phyloP scores from a whole-genome alignment of 2,888 invertebrate genomes.

The Lottia gigantea region DNA sequence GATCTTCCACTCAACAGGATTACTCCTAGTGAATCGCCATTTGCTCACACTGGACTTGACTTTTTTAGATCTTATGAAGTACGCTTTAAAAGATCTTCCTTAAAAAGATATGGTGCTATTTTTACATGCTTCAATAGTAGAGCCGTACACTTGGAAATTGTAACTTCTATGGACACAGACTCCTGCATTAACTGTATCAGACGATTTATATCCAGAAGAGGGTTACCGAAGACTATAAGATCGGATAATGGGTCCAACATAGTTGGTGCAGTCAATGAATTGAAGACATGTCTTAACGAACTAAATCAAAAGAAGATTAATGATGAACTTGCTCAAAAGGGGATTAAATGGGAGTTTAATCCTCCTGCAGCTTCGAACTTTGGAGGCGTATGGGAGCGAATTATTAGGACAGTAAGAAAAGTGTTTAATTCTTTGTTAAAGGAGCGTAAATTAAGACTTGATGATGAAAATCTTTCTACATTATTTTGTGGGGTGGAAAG shows the following conservation, averaged over 20 bases:
- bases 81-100: slow-evolving; percentile 17
- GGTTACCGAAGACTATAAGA: slow-evolving; percentile 7
- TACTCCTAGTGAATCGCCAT: no score
- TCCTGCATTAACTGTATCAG: slow-evolving; percentile 24
- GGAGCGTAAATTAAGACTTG: slow-evolving; percentile 19
- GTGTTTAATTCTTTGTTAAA: slow-evolving; percentile 24
- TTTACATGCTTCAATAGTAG: slow-evolving; percentile 27
- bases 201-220: slow-evolving; percentile 26
- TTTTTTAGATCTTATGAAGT: slow-evolving; percentile 26
- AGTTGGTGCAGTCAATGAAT: slow-evolving; percentile 29
- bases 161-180: slow-evolving; percentile 21
- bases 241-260: slow-evolving; percentile 31
- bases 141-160: slow-evolving; percentile 30
- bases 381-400: slow-evolving; percentile 36
- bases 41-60: slow-evolving; percentile 8
- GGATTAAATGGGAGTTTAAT: slow-evolving; percentile 32
- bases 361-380: slow-evolving; percentile 30
- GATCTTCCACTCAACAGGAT: no score
- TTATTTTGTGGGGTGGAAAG: slow-evolving; percentile 32
- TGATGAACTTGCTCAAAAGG: slow-evolving; percentile 21
- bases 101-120: slow-evolving; percentile 30
- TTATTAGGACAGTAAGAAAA: slow-evolving; percentile 27
- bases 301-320: slow-evolving; percentile 25
- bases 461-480: slow-evolving; percentile 30
- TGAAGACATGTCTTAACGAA: slow-evolving; percentile 21